Evolutionary conservation across 2,888 invertebrate genomes (phyloP).

Genomic region (Junonia oenone): DNA sequence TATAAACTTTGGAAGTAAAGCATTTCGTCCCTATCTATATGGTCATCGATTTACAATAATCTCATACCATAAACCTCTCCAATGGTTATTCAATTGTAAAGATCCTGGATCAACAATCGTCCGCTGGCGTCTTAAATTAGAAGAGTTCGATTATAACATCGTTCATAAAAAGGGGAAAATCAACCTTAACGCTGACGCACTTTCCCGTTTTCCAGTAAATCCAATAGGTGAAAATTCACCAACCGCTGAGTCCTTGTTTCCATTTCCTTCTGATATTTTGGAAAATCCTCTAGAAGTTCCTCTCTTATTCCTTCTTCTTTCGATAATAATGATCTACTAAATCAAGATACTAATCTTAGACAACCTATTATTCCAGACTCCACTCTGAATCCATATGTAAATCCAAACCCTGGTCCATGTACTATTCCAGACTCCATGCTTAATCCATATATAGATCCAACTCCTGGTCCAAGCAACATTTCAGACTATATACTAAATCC

Average conservation of each 20-base stretch:
- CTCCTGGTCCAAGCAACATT: too few relatives aligned
- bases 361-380: too few relatives aligned
- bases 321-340: too few relatives aligned
- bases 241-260: background rate
- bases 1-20: background rate
- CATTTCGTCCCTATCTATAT: background rate
- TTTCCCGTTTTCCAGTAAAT: background rate
- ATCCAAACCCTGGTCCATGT: background rate
- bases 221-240: conserved; percentile 7
- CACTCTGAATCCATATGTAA: too few relatives aligned
- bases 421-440: background rate
- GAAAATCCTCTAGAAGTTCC: too few relatives aligned
- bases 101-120: background rate
- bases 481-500: too few relatives aligned
- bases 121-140: background rate
- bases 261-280: too few relatives aligned
- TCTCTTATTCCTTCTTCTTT: too few relatives aligned
- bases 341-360: too few relatives aligned
- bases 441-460: too few relatives aligned
- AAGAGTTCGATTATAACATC: conserved; percentile 2
- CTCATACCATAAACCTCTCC: background rate
- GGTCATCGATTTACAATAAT: background rate
- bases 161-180: background rate
- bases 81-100: background rate
- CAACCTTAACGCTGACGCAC: background rate